Base-by-base conservation (phyloP, 2,888 invertebrate species). In the Erebia epiphron region DNA sequence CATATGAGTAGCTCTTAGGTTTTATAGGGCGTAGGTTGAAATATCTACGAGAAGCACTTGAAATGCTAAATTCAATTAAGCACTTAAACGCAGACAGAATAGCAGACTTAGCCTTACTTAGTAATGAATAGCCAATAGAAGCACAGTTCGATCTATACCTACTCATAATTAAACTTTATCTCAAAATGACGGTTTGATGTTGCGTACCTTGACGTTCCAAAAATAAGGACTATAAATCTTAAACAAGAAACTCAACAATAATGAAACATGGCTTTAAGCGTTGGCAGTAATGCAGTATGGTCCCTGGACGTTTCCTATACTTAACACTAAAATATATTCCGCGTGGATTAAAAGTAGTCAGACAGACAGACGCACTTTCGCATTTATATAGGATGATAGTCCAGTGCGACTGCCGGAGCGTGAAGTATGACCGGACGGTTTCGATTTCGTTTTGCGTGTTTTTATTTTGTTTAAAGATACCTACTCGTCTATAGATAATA, bases 21-120 rank as follows among this genome's bases (percentile, higher is more conserved):
- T 65, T 69, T 72, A 68, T 69, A 72, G 69, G 67, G 21, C 57
- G 43, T n/a, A 35, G 26, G 43, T 61, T 61, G 41, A 46, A 66
- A 66, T 66, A 66, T 66, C 61, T 70, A 46, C 50, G 26, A 35
- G 72, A 72, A 72, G 69, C 69, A 63, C 35, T 69, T 57, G 43
- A 9, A 66, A 63, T 68, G 72, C 62, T 63, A 52, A 69, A 72
- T 67, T 50, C 49, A 69, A 67, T 69, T 52, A 63, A 63, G 43
- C 11, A 35, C 14, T 43, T 16, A 43, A 52, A 49, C 26, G 9
- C 41, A 56, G 43, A 8, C 21, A 9, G 16, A 49, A 11, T 3
- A 49, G 16, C 4, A 57, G 14, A 35, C 57, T 67, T n/a, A 67
- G 58, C 49, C 21, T 18, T 3, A 21, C 21, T 41, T 3, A 66